Evolutionary conservation across 2,113 vertebrate genomes (phyloP), one percentile per base, ranked within the genome.

Genomic region (Trochalopteron elliotii): DNA sequence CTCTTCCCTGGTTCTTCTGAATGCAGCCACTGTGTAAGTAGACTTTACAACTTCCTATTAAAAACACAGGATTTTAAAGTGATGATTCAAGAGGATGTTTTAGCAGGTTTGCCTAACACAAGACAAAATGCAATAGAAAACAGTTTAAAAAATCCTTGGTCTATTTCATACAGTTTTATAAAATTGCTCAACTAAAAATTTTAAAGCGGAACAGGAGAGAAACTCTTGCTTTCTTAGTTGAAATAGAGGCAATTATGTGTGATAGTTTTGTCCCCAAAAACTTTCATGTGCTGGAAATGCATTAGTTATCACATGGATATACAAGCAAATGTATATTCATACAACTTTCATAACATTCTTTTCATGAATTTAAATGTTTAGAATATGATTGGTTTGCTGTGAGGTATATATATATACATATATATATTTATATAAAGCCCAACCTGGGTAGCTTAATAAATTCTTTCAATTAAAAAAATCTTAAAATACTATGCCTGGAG

Each of bases 401-500:
- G 49, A 60, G 12, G 17, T 24, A 23, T 39, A 19, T 15, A 45
- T 23, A 15, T 14, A 27, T 21, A 10, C 7, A 16, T n/a, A n/a
- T 1, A 21, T 6, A 33, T 22, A 37, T 5, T 27, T 42, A 37
- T 10, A 40, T 35, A 31, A 5, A 9, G 6, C 8, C 1, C 11
- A 15, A 30, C 35, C 47, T 82, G 15, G 20, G 45, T 79, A 82
- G 4, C 20, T 71, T 67, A 56, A 45, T 55, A 90, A 56, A 71
- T 67, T 53, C 25, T 90, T 89, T 65, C 22, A 88, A 42, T 85
- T 94, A 64, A 94, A 92, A 92, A 67, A 84, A 71, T 39, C 56
- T 91, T 94, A 65, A 53, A 89, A 44, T 65, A 92, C 42, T 96
- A 47, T 77, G 25, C 69, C 76, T 84, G 85, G 37, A 89, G 31